Evolutionary conservation across 2,113 vertebrate species (phyloP).

Genomic region (Telmatochromis sp.): DNA sequence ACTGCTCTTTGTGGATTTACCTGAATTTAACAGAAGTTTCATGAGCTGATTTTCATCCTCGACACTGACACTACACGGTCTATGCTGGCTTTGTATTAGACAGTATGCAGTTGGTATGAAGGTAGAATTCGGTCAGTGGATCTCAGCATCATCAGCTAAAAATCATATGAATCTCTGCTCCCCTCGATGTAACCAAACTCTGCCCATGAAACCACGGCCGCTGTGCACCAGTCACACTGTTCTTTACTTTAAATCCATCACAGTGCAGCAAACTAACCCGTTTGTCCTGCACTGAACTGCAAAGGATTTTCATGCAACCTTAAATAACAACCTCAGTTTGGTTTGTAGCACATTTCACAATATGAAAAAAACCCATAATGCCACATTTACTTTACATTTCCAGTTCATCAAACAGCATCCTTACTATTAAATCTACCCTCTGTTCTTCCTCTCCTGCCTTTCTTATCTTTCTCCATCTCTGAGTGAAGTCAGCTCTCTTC

Average conservation of each 20-base stretch:
- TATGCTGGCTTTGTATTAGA: not conserved
- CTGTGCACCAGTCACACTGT: not conserved
- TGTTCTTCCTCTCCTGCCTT: not conserved
- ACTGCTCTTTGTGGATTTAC: not conserved
- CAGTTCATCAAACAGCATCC: not conserved
- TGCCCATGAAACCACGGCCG: not conserved
- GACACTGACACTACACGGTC: not conserved
- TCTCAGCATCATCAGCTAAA: not conserved
- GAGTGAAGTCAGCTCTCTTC: not conserved
- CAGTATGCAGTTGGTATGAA: not conserved
- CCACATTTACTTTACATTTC: not conserved
- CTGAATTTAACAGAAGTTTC: not conserved
- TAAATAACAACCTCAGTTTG: not conserved
- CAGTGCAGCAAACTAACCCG: not conserved
- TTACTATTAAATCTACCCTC: not conserved
- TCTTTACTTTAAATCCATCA: not conserved
- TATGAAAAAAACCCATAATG: not conserved
- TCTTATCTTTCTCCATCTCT: not conserved
- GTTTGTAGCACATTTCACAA: not conserved
- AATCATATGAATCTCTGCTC: not conserved
- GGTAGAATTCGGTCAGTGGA: not conserved
- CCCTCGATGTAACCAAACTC: not conserved
- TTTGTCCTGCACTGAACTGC: not conserved
- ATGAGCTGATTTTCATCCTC: not conserved
- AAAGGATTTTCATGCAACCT: not conserved